phyloP scores from a whole-genome alignment of 2,797 vertebrate species.

The Antennarius maculatus region DNA sequence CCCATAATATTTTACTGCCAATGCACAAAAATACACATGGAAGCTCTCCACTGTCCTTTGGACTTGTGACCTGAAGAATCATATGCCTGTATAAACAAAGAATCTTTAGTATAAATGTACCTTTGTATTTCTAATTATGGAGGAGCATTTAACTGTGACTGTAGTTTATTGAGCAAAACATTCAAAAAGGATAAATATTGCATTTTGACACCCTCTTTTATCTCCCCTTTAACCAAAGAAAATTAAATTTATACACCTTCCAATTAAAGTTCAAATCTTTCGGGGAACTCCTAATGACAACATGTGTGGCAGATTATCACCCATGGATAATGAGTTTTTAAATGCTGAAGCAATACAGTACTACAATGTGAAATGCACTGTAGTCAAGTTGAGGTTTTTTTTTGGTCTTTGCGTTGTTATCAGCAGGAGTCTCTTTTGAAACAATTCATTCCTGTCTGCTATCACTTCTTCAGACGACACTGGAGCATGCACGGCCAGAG shows the following conservation, averaged over 20 bases:
- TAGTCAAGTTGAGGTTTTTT: not conserved
- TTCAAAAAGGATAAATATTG: slow-evolving; percentile 13
- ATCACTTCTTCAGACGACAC: slow-evolving; percentile 80
- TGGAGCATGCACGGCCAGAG: slow-evolving; percentile 92
- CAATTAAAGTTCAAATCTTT: not conserved
- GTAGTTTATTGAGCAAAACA: slow-evolving; percentile 16
- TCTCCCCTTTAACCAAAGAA: not conserved
- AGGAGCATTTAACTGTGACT: slow-evolving; percentile 2
- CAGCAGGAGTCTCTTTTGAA: not conserved
- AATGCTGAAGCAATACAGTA: not conserved
- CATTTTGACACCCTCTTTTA: slow-evolving; percentile 19
- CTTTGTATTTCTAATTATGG: slow-evolving; percentile 44
- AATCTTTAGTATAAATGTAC: slow-evolving; percentile 35
- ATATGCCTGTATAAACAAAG: slow-evolving; percentile 49
- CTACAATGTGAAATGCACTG: not conserved
- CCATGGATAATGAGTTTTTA: not conserved
- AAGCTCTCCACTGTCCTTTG: slow-evolving; percentile 49
- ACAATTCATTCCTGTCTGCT: not conserved
- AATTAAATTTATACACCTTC: not conserved
- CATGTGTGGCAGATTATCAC: slow-evolving; percentile 1
- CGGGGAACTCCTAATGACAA: not conserved
- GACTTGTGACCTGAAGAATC: slow-evolving; percentile 53
- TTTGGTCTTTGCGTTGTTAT: not conserved
- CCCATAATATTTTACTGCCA: slow-evolving; percentile 57
- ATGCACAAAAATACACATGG: slow-evolving; percentile 61